phyloP scores from a whole-genome alignment of 2,888 invertebrate species.

The Eucera pruinosa region DNA sequence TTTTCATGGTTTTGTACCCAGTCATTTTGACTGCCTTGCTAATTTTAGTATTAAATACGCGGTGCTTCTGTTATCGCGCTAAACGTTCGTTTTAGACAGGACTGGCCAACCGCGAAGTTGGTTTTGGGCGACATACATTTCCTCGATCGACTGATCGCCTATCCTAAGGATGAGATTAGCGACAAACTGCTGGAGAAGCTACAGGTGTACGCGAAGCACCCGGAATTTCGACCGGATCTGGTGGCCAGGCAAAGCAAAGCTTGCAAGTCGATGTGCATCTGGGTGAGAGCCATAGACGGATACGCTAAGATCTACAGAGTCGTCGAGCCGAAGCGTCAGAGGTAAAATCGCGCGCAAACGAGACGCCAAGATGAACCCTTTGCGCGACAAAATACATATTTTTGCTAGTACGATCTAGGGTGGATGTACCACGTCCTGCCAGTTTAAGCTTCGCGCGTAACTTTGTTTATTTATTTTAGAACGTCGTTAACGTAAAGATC shows the following conservation, averaged over 20 bases:
- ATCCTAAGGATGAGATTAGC: conserved; percentile 94
- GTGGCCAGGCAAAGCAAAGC: conserved; percentile 95
- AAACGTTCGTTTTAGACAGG: conserved; percentile 87
- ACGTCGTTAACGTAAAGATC: no score
- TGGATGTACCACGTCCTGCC: no score
- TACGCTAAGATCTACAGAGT: conserved; percentile 94
- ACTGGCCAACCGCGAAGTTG: conserved; percentile 93
- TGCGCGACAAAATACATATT: no score
- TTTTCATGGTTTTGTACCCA: no score
- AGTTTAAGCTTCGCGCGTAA: no score
- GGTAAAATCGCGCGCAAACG: conserved; percentile 87
- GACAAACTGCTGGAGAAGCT: conserved; percentile 91
- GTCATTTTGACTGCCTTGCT: no score
- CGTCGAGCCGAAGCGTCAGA: conserved; percentile 94
- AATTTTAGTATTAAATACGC: no score
- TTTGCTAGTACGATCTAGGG: no score
- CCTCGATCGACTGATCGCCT: conserved; percentile 92
- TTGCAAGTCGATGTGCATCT: conserved; percentile 95
- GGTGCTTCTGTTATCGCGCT: not conserved
- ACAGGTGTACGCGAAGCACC: conserved; percentile 92
- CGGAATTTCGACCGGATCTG: conserved; percentile 93
- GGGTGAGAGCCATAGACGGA: conserved; percentile 96
- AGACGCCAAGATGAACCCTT: no score
- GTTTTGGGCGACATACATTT: conserved; percentile 94
- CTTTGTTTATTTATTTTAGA: no score